Conservation (phyloP, 1,140 invertebrate genomes). For the Lethrus apterus region DNA sequence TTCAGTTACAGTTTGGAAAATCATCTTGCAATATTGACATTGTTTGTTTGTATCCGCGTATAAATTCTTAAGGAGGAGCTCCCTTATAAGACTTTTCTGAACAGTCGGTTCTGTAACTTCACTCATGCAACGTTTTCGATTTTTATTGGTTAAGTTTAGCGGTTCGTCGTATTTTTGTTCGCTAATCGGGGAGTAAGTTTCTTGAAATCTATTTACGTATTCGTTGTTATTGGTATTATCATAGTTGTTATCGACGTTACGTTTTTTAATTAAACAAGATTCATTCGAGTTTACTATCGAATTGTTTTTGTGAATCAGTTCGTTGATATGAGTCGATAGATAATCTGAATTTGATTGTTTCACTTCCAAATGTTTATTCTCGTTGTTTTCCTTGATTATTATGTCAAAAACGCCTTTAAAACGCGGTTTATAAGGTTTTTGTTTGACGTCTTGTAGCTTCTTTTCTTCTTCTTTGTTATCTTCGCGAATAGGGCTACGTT, state of each 20-base stretch:
- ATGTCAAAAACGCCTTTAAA: slow-evolving; percentile 31
- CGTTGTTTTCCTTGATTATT: slow-evolving; percentile 18
- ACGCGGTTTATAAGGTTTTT: slow-evolving; percentile 39
- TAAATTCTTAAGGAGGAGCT: slow-evolving; percentile 61
- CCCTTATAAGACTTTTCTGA: slow-evolving; percentile 61
- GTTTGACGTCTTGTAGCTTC: slow-evolving; percentile 18
- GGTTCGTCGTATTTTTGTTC: slow-evolving; percentile 45
- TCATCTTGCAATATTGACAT: slow-evolving; percentile 40
- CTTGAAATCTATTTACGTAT: neutral
- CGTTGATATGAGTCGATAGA: slow-evolving; percentile 35
- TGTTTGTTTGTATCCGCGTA: slow-evolving; percentile 36
- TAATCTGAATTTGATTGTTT: slow-evolving; percentile 22
- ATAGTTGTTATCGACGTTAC: slow-evolving; percentile 9
- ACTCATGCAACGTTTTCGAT: slow-evolving; percentile 55
- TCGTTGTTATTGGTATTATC: slow-evolving; percentile 6
- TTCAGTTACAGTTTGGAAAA: slow-evolving; percentile 40
- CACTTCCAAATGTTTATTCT: slow-evolving; percentile 10
- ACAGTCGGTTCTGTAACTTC: slow-evolving; percentile 32
- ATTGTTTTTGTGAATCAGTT: slow-evolving; percentile 38
- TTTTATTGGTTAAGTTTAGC: slow-evolving; percentile 57
- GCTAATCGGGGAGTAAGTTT: slow-evolving; percentile 1
- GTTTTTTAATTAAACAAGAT: slow-evolving; percentile 26
- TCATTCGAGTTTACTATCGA: slow-evolving; percentile 33
- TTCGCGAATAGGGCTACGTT: slow-evolving; percentile 13
- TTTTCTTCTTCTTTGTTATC: neutral